Conservation (phyloP, 2,888 invertebrate species). For the Pocota personata region DNA sequence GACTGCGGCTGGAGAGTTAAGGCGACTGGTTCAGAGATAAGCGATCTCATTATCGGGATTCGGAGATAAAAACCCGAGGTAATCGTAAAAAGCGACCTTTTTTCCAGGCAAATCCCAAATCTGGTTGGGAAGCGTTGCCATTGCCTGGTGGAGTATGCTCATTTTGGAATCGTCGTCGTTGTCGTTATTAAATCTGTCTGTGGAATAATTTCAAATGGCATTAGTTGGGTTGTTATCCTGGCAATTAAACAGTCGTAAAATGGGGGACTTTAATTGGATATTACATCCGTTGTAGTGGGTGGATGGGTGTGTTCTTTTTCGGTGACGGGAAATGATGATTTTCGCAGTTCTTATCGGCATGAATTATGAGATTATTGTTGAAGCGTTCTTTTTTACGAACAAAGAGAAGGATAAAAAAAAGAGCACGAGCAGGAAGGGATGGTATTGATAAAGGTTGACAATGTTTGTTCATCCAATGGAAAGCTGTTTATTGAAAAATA, state of each 20-base stretch:
- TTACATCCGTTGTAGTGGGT: constrained; percentile 63
- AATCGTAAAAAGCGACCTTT: constrained; percentile 67
- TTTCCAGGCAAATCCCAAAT: constrained; percentile 42
- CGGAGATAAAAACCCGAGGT: constrained; percentile 66
- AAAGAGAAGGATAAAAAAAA: background rate
- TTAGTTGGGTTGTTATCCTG: constrained; percentile 67
- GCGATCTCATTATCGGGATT: constrained; percentile 74
- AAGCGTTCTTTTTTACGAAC: background rate
- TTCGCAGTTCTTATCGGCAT: constrained; percentile 70
- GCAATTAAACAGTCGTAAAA: constrained; percentile 74
- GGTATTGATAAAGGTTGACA: background rate
- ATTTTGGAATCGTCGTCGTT: constrained; percentile 3
- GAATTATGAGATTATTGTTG: constrained; percentile 61
- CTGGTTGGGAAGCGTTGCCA: constrained; percentile 12
- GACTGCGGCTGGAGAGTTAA: constrained; percentile 11
- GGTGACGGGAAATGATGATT: constrained; percentile 62
- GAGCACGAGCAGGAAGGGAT: background rate
- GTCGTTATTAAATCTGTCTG: constrained; percentile 67
- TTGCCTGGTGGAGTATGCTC: background rate
- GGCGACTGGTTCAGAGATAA: constrained; percentile 56
- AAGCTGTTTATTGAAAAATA: constrained; percentile 52
- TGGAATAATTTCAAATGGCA: constrained; percentile 61
- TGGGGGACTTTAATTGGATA: constrained; percentile 73
- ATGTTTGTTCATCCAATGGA: constrained; percentile 6
- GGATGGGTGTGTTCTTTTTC: constrained; percentile 2